Evolutionary conservation across 1,140 invertebrate genomes (phyloP).

Genomic region (Panonychus citri): DNA sequence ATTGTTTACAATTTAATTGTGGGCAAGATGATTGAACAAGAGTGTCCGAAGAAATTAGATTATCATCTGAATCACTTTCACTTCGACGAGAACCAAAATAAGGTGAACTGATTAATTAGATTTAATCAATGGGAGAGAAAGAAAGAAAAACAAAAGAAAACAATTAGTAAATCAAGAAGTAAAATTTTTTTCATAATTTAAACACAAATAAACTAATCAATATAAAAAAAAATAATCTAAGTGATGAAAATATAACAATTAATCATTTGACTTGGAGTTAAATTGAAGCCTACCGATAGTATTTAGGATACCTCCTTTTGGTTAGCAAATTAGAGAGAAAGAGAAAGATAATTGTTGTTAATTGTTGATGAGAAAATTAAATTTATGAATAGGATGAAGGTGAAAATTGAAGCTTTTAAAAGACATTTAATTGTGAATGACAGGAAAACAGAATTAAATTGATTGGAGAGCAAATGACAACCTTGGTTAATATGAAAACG

Average conservation of each 20-base stretch:
- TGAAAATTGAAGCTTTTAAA: too few relatives aligned
- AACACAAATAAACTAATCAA: not conserved
- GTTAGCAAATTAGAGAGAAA: not conserved
- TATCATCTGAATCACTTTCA: not conserved
- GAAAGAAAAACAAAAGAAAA: not conserved
- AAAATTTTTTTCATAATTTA: too few relatives aligned
- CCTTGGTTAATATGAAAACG: not conserved
- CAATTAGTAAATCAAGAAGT: not conserved
- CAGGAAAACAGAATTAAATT: too few relatives aligned
- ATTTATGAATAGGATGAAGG: too few relatives aligned
- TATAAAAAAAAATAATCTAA: not conserved
- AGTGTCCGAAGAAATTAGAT: not conserved
- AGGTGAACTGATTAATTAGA: slow-evolving; percentile 2
- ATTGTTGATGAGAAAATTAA: too few relatives aligned
- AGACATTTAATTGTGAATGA: too few relatives aligned
- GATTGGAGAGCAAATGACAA: too few relatives aligned
- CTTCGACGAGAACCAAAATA: not conserved
- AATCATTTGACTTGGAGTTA: too few relatives aligned
- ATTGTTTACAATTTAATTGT: not conserved
- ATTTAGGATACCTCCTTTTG: slow-evolving; percentile 5
- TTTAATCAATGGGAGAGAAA: not conserved
- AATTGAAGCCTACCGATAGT: slow-evolving; percentile 4
- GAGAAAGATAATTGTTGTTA: not conserved
- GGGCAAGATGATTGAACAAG: not conserved
- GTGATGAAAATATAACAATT: not conserved